Evolutionary conservation across 2,113 vertebrate genomes (phyloP).

Genomic region (Ardeotis arabs): DNA sequence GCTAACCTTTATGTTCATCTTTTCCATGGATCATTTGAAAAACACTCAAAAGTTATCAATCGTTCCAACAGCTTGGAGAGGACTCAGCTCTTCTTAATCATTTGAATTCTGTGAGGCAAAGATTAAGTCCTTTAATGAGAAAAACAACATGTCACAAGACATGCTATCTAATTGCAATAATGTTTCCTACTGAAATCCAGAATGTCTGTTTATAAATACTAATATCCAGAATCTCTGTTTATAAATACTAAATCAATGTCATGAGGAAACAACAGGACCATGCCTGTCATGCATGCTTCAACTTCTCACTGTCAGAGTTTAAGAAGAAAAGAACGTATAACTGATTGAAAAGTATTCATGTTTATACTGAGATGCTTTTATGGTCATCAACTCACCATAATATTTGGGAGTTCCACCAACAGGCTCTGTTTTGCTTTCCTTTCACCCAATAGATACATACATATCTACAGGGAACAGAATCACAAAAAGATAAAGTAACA

Average conservation of each 20-base stretch:
- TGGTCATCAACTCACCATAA: background rate
- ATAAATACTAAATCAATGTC: background rate
- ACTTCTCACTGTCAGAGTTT: background rate
- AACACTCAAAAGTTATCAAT: constrained; percentile 25
- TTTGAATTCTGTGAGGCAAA: background rate
- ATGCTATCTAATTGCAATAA: background rate
- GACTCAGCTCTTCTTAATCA: constrained; percentile 3
- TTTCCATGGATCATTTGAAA: constrained; percentile 44
- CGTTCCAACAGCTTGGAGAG: background rate
- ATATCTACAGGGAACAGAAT: background rate
- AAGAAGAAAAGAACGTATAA: background rate
- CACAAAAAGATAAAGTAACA: background rate
- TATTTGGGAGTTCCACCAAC: background rate
- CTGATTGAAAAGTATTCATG: background rate
- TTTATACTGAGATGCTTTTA: background rate
- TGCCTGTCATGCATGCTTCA: background rate
- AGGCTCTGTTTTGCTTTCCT: background rate
- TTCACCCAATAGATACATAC: accelerated
- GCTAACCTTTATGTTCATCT: constrained; percentile 55
- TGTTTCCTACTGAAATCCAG: background rate
- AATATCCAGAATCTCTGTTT: background rate
- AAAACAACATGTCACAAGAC: background rate
- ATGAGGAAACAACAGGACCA: background rate
- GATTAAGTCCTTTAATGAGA: constrained; percentile 19
- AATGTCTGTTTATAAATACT: background rate